Evolutionary conservation across 2,888 invertebrate species (phyloP), one percentile per base, ranked within the genome.

Genomic region (Drosophila kuntzei): DNA sequence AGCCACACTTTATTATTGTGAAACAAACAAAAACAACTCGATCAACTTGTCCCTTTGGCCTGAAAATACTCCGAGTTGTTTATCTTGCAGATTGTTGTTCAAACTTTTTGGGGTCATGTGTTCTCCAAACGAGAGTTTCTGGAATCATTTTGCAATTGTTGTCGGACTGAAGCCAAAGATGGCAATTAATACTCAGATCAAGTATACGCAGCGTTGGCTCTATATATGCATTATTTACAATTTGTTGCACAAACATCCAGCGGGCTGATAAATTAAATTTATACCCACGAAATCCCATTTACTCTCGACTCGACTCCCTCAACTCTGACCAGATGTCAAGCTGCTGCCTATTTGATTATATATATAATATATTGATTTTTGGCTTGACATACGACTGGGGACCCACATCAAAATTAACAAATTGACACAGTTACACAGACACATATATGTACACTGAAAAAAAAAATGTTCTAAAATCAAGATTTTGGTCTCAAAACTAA

Each of bases 1-100:
- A 80, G 73, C 86, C 75, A 61, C 87, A 85, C 83, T 85, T 71
- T 85, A 87, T 87, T 87, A 82, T 85, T 85, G 71, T 72, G 69
- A 69, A 76, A 84, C 82, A 84, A 50, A 47, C 57, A 64, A 39
- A 58, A 74, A 39, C 53, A 71, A 53, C 62, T 43, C 34, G 44
- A 80, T 55, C 64, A 86, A 74, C 74, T 74, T 75, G 55, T 60
- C 73, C 55, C 61, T 54, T 54, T 49, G 60, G 47, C 53, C 43
- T 50, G 51, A n/a, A 39, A 39, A 53, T 66, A 58, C 63, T 71
- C 66, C 9, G 58, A 39, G 62, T 76, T 85, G 85, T 85, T 85
- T 87, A 79, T 84, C 85, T 87, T 84, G 63, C 51, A 62, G 62
- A 76, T 82, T 82, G 82, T 87, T 76, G 44, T 25, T 41, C 36